Base-by-base conservation (phyloP, 37 sponge, comb jelly and placozoan species). In the Theonella swinhoei region DNA sequence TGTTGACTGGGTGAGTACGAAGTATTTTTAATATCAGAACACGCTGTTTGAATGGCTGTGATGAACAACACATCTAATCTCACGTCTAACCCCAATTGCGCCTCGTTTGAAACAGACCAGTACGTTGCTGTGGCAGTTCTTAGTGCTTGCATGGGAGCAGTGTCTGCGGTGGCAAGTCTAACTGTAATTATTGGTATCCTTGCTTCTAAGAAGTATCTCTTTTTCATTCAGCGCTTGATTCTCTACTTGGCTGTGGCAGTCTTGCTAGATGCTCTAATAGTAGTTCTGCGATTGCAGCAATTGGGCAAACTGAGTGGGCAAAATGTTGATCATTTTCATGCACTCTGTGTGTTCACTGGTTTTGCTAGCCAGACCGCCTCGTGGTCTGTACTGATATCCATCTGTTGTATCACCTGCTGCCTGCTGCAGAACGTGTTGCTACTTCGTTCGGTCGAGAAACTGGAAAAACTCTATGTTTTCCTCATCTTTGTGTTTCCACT, bases 141-240 rank as follows among this genome's bases (percentile, higher is more conserved):
- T 1, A 74, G 76, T 0, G 54, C 82, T 24, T 33, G 43, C 25
- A 26, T 60, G 14, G 88, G 69, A 8, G 20, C 11, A 32, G 3
- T 87, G n/a, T 87, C 82, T 9, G 37, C 62, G 25, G 64, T 61
- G 14, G 78, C 78, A 29, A 33, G 69, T 33, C 34, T 28, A 20
- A 20, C 33, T 3, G 69, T 32, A 1, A 29, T 68, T 4, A 3
- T 25, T 68, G 33, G 30, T 22, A 68, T 92, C 32, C 39, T 87
- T 30, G 72, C 84, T 28, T 92, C 70, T 80, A 92, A 87, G 92
- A 87, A 87, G 36, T 87, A 92, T 69, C 37, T 69, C 36, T 42
- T 84, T 14, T 92, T 87, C 85, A 75, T 69, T 5, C 92, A 92
- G 47, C 78, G 92, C 19, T 81, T 92, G 26, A 84, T 87, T 26